Evolutionary conservation across 2,888 invertebrate genomes (phyloP).

Genomic region (Xiphydria camelus): DNA sequence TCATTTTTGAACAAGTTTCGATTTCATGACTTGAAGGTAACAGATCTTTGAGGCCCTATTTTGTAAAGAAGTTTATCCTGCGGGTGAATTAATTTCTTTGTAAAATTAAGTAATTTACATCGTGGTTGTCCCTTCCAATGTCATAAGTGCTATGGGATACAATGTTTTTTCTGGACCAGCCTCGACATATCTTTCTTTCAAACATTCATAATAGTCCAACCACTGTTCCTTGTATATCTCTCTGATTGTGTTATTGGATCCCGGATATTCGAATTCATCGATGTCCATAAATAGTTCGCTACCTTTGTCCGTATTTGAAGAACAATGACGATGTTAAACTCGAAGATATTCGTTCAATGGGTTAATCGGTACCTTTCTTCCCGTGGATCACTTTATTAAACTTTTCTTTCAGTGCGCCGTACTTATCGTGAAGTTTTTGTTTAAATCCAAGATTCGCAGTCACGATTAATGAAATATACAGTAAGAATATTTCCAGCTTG

Average conservation of each 20-base stretch:
- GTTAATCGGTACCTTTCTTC: conserved; percentile 1
- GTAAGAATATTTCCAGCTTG: too few relatives aligned
- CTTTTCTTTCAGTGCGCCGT: conserved; percentile 19
- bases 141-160: conserved; percentile 52
- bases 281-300: conserved; percentile 27
- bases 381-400: conserved; percentile 17
- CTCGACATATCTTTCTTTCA: conserved; percentile 47
- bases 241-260: conserved; percentile 52
- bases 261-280: conserved; percentile 58
- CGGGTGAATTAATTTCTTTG: not conserved
- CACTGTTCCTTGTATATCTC: conserved; percentile 58
- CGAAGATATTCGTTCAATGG: too few relatives aligned
- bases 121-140: conserved; percentile 59
- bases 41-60: too few relatives aligned
- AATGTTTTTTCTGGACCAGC: conserved; percentile 50
- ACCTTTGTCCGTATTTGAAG: conserved; percentile 16
- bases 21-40: too few relatives aligned
- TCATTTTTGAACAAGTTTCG: too few relatives aligned
- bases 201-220: conserved; percentile 63
- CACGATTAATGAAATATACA: not conserved
- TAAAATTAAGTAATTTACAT: conserved; percentile 38
- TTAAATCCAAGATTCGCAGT: conserved; percentile 2
- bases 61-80: not conserved
- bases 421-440: conserved; percentile 10
- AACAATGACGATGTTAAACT: too few relatives aligned